Evolutionary conservation across 1,140 invertebrate genomes (phyloP), one percentile per base, ranked within the genome.

Genomic region (Listronotus bonariensis): DNA sequence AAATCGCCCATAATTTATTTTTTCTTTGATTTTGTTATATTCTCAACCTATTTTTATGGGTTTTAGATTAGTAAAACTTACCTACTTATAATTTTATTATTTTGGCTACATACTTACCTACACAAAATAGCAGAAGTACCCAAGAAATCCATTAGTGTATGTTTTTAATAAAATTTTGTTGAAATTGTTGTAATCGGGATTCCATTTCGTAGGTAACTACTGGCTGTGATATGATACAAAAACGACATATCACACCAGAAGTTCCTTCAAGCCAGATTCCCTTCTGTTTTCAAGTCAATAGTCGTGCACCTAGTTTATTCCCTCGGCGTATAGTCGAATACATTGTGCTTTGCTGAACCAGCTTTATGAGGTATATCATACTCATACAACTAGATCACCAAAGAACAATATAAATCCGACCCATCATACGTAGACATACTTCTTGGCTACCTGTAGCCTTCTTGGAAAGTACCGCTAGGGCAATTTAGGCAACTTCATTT

Each of bases 321-420:
- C 69, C 68, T 49, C 68, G 76, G 61, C 18, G 76, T 67, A 68
- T 46, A 71, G 76, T 78, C 75, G 70, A 76, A 74, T 75, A 71
- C 75, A 76, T 75, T 78, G 75, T 78, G 76, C 76, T 78, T 78
- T 78, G 76, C 76, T 78, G 76, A 78, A 78, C 75, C 74, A 78
- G 76, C 76, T 78, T 78, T 78, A 78, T 78, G 76, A 78, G 51
- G 71, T 74, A 68, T 57, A 68, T 68, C 71, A 73, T 62, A 78
- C 74, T 77, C 76, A 78, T 78, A 78, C 76, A 78, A 76, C 76
- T 78, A 78, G 76, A 76, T 78, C 76, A 78, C 76, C 76, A 78
- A 78, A 78, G 76, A 78, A 78, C 74, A 78, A 78, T 78, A 78
- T 74, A 31, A 49, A 74, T 71, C 71, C 74, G 74, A 77, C 76